phyloP scores from a whole-genome alignment of 2,888 invertebrate genomes.

The Drosophila siamana region DNA sequence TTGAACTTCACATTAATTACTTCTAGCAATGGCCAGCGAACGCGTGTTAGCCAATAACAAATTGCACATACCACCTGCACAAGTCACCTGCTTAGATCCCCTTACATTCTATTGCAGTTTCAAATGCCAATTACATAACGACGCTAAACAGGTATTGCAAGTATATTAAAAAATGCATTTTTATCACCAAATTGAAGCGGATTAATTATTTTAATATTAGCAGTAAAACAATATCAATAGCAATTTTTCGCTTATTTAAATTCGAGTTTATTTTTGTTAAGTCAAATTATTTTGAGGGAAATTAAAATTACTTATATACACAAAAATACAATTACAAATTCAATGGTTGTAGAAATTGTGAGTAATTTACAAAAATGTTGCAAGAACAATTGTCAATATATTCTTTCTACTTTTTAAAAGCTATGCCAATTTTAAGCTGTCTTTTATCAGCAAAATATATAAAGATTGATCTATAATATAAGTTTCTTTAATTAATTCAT shows the following conservation, averaged over 20 bases:
- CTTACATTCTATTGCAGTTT: neutral
- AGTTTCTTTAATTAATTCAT: neutral
- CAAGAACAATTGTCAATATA: neutral
- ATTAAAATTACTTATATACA: no score
- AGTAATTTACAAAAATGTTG: neutral
- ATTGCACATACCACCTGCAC: neutral
- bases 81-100: neutral
- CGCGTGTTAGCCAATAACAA: constrained; percentile 18
- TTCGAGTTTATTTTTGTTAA: no score
- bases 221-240: no score
- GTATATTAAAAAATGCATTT: neutral
- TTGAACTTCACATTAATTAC: constrained; percentile 2
- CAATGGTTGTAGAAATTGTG: neutral
- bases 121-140: neutral
- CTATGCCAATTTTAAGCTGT: no score
- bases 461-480: no score
- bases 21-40: neutral
- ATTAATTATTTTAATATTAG: no score
- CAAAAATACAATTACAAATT: no score
- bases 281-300: no score
- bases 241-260: no score
- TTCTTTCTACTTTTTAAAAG: neutral
- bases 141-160: neutral
- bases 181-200: no score
- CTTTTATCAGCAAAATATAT: no score